Evolutionary conservation across 2,888 invertebrate genomes (phyloP), one percentile per base, ranked within the genome.

Genomic region (Chalcosyrphus nemorum): DNA sequence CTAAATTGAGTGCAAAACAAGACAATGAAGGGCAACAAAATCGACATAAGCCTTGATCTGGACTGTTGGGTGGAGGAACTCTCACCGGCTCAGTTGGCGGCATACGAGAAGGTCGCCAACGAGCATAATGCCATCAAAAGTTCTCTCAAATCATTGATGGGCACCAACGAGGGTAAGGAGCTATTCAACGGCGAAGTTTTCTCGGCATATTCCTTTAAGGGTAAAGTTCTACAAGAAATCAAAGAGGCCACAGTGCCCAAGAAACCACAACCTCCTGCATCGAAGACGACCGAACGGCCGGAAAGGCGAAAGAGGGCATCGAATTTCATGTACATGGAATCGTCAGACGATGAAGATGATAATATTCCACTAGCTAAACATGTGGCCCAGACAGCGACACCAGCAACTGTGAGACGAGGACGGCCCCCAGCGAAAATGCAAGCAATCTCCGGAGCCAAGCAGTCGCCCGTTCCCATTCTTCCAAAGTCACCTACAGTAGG

Each of bases 21-120:
- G 4, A 63, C 6, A 74, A 89, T 91, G 89, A 90, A 90, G 66
- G 88, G 89, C 41, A 88, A 89, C 3, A 89, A 88, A 85, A 89
- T 87, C 78, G 89, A 91, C 82, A 89, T 91, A 75, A 88, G 88
- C 59, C 90, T 95, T 56, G 93, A 94, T 76, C 92, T 96, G 89
- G 95, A 95, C 87, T 95, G 94, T 88, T 94, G 93, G 93, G 94
- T 94, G 38, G 96, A 96, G 81, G 95, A 95, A 47, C 91, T 96
- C 0, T 94, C 94, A 0, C 93, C 94, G 63, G 93, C 92, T 1
- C 96, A 96, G 89, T 89, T 94, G 15, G 93, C 93, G 50, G 93
- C 93, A 0, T 94, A 93, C 86, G 93, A 94, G 86, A 93, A 93
- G 90, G 93, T 94, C 6, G 93, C 94, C 86, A 93, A 94, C 81